These are phyloP conservation scores for Euplexia lucipara DNA, from an alignment of 2,888 invertebrate species.

Conservation along the genomic window DNA sequence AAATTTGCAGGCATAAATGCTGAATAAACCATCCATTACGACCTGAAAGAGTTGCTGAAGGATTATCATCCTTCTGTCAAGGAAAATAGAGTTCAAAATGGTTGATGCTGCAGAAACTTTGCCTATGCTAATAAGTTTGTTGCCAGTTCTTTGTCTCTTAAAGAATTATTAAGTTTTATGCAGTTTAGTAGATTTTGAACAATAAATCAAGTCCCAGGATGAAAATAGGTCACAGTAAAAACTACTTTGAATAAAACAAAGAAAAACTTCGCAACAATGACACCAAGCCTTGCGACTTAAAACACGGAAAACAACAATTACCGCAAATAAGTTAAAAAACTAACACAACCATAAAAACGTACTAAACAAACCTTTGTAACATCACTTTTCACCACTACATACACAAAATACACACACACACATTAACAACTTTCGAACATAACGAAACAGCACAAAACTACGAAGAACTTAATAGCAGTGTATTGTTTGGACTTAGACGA, in stretches of 20 bases:
- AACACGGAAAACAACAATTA: constrained; percentile 59
- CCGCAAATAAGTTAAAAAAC: constrained; percentile 28
- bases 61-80: constrained; percentile 28
- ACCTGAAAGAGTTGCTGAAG: constrained; percentile 2
- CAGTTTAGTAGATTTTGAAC: constrained; percentile 4
- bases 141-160: constrained; percentile 46
- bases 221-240: constrained; percentile 3
- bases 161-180: constrained; percentile 11
- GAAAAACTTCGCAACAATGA: constrained; percentile 11
- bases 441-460: constrained; percentile 45
- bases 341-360: constrained; percentile 22
- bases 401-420: constrained; percentile 35
- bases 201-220: background rate
- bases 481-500: constrained; percentile 40
- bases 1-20: constrained; percentile 51
- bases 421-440: constrained; percentile 34
- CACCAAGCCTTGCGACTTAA: constrained; percentile 52
- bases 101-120: background rate
- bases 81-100: constrained; percentile 28
- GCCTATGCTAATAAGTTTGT: constrained; percentile 45
- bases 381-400: constrained; percentile 40
- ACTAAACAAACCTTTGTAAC: constrained; percentile 54
- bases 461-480: constrained; percentile 47
- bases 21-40: constrained; percentile 52
- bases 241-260: constrained; percentile 12